phyloP scores from a whole-genome alignment of 2,888 invertebrate genomes.

The Sminthurides aquaticus region DNA sequence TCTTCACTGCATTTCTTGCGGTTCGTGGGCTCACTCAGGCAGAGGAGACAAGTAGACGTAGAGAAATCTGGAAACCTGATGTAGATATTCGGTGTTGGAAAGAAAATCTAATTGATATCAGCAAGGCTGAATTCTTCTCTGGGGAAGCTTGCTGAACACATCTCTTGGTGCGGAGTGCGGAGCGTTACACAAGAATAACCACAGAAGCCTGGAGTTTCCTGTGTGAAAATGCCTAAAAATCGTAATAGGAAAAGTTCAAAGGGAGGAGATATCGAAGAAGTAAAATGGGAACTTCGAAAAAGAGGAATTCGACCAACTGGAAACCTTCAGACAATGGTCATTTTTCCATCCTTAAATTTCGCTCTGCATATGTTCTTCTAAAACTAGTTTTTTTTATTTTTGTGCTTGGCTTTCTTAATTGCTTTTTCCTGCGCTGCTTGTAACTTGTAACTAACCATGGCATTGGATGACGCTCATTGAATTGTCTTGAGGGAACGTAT shows the following conservation, averaged over 20 bases:
- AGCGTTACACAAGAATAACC: no score
- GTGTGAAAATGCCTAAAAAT: slow-evolving; percentile 18
- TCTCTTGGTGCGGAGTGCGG: not conserved
- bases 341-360: slow-evolving; percentile 10
- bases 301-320: slow-evolving; percentile 42
- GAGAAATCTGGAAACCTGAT: not conserved
- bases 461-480: no score
- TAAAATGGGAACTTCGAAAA: slow-evolving; percentile 43
- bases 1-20: no score
- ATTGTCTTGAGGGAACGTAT: no score
- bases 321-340: slow-evolving; percentile 41
- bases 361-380: no score
- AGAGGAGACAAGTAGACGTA: no score
- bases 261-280: slow-evolving; percentile 35
- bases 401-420: not conserved
- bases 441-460: no score
- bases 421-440: not conserved
- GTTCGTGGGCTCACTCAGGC: no score
- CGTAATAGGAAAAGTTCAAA: slow-evolving; percentile 31
- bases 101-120: not conserved
- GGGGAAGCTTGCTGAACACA: not conserved
- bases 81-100: not conserved
- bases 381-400: not conserved
- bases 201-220: not conserved
- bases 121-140: no score